Base-by-base conservation (phyloP, 2,797 vertebrate species). In the Ispidina lecontei region DNA sequence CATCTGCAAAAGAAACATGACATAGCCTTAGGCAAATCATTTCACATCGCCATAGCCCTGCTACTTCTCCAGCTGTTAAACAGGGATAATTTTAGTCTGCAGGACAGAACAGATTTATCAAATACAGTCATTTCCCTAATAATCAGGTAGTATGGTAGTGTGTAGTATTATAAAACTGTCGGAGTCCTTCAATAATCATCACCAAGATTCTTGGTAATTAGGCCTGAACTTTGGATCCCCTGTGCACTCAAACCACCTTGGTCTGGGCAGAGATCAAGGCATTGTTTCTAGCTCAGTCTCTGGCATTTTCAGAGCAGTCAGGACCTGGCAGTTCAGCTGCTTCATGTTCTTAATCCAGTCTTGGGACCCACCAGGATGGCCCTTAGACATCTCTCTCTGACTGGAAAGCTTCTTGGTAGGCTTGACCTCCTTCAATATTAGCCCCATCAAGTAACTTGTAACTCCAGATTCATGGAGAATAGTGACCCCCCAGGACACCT, bases 21-120 rank as follows among this genome's bases (percentile, higher is more conserved):
- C 14, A 47, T 19, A 28, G 55, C 17, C 49, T 77, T 68, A 77
- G 35, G 58, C 35, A 84, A 89, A 80, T 74, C 0, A 7, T 60
- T 92, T 71, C 33, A 26, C 13, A 7, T 68, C 22, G 10, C 33
- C 68, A 46, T 75, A 71, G 51, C 72, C 62, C 84, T 92, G 58
- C 76, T 91, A 86, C 59, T 56, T 70, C 59, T 91, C 52, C 83
- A 95, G 67, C 59, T 90, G 43, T 88, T 63, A 59, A 81, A 78
- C 4, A 47, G n/a, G 21, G 25, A 59, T 69, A 72, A 78, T 72
- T 87, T 71, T 63, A 75, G 47, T 49, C 29, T 55, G 31, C 60
- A 93, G 73, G 75, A 87, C 29, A 71, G 41, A 87, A 89, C 72
- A 92, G 81, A 72, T 26, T 2, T 63, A 60, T 29, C 21, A 64